Base-by-base conservation (phyloP, 2,888 invertebrate species). In the Cabera pusaria region DNA sequence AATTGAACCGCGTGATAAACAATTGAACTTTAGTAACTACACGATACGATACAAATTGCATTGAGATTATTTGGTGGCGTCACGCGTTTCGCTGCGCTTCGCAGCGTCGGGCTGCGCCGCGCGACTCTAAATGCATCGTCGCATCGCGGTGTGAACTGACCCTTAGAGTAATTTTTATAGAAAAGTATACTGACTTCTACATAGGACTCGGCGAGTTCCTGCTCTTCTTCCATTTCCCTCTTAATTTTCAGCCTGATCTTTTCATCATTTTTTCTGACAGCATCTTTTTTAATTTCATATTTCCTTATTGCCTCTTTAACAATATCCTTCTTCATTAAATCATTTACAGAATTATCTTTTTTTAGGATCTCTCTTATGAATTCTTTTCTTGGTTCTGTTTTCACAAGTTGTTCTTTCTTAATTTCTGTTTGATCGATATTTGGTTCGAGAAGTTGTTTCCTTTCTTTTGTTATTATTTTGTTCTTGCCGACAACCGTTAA, bases 401-500 rank as follows among this genome's bases (percentile, higher is more conserved):
- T 33, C 3, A 10, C 18, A 6, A 25, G 1, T 34, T 24, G 23
- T 26, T 46, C 49, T 40, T 58, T 52, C 61, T 41, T 52, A 52
- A 42, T 52, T 55, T 53, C 44, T 32, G 53, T 25, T 33, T 47
- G 36, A 38, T 48, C 52, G n/a, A 44, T 42, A 11, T 24, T 49
- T 18, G 39, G 10, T 6, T 41, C 47, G 25, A 59, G 65, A 11
- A 64, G 49, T 10, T 33, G 16, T 36, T 48, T 44, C 18, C 70
- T 78, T 31, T 50, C 43, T 6, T 72, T 78, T 6, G 67, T 42
- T 10, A 64, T 35, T 18, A 74, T 49, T 57, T 83, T 83, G 45
- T 84, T 86, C 52, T 78, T 80, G 26, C 78, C 79, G 10, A 79
- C 75, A 19, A 82, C 70, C 19, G 77, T 74, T 27, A 87, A 62